Evolutionary conservation across 2,888 invertebrate genomes (phyloP).

Genomic region (Adineta ricciae): DNA sequence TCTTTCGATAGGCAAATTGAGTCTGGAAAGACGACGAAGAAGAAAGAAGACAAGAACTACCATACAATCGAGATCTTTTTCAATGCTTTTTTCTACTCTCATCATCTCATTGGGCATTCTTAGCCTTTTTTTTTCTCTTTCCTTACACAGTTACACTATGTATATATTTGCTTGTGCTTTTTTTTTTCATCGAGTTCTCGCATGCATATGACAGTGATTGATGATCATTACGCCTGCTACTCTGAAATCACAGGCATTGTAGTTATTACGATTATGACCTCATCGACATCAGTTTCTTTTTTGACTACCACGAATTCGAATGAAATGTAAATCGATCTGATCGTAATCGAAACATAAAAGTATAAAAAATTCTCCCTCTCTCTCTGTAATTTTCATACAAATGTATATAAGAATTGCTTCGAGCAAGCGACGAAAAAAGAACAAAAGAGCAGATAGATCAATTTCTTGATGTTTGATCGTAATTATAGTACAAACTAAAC

Average conservation of each 20-base stretch:
- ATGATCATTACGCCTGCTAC: conserved; percentile 21
- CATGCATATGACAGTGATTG: conserved; percentile 21
- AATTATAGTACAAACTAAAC: background rate
- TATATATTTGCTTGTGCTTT: background rate
- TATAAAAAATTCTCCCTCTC: background rate
- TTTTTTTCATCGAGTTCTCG: background rate
- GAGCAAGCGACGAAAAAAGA: background rate
- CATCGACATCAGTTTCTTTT: background rate
- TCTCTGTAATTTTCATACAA: background rate
- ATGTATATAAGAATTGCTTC: background rate
- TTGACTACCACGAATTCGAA: background rate
- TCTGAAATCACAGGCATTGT: background rate
- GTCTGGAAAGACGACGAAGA: background rate
- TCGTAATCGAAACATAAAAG: background rate
- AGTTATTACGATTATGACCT: background rate
- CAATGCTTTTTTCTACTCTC: background rate
- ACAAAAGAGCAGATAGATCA: background rate
- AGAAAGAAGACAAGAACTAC: background rate
- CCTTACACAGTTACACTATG: background rate
- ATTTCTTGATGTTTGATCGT: conserved; percentile 4
- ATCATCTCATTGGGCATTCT: background rate
- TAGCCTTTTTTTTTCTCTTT: background rate
- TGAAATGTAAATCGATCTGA: conserved; percentile 4
- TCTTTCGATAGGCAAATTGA: background rate
- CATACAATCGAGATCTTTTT: conserved; percentile 11